Evolutionary conservation across 2,888 invertebrate species (phyloP).

Genomic region (Plusia festucae): DNA sequence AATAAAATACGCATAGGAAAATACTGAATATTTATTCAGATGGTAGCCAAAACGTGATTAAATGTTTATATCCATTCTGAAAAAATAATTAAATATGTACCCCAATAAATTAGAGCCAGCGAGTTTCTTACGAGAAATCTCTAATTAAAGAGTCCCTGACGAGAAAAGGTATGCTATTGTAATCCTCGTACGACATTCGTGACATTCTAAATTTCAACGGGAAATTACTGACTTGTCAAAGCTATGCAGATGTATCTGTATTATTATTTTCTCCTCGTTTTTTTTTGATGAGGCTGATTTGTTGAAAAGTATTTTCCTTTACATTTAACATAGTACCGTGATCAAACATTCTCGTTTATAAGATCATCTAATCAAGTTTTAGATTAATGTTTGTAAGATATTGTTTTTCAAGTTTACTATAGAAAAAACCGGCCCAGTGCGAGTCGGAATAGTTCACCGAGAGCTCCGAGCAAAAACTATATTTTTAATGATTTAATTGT

Average conservation of each 20-base stretch:
- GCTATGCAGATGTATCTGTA: conserved; percentile 13
- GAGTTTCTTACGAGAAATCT: conserved; percentile 38
- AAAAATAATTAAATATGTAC: conserved; percentile 13
- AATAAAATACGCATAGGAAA: too few relatives aligned
- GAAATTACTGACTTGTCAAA: conserved; percentile 48
- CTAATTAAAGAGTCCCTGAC: conserved; percentile 48
- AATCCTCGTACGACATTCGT: conserved; percentile 32
- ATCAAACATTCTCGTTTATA: too few relatives aligned
- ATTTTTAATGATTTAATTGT: too few relatives aligned
- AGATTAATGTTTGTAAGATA: not conserved
- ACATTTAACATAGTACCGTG: not conserved
- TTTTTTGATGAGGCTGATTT: not conserved
- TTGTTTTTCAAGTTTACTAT: not conserved
- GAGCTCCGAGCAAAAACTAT: too few relatives aligned
- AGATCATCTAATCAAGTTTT: too few relatives aligned
- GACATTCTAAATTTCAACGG: conserved; percentile 56
- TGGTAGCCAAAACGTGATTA: too few relatives aligned
- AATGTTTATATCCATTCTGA: not conserved
- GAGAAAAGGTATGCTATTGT: conserved; percentile 51
- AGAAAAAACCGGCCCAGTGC: too few relatives aligned
- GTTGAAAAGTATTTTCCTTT: conserved; percentile 8
- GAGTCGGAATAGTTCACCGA: too few relatives aligned
- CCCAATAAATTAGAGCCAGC: conserved; percentile 23
- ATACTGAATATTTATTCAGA: too few relatives aligned
- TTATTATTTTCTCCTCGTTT: not conserved